phyloP scores from a whole-genome alignment of 2,113 vertebrate species.

The Dicerorhinus sumatrensis region DNA sequence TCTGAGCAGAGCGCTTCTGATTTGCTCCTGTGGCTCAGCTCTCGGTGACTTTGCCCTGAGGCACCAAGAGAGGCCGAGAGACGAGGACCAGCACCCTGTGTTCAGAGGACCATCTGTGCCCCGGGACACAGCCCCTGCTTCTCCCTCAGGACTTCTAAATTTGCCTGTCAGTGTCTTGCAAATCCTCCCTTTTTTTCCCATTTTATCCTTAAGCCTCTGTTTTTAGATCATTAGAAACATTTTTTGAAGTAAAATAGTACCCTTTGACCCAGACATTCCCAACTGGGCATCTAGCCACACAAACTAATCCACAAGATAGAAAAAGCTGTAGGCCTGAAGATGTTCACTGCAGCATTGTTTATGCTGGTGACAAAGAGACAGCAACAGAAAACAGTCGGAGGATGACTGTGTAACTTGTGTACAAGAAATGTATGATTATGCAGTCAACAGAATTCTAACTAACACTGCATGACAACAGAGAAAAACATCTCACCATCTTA shows the following conservation, averaged over 20 bases:
- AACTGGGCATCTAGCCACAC: neutral
- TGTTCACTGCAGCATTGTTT: neutral
- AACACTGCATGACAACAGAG: neutral
- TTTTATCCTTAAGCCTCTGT: neutral
- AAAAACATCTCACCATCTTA: neutral
- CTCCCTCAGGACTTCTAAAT: neutral
- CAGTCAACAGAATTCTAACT: neutral
- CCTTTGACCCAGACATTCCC: constrained; percentile 1
- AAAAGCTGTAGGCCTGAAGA: neutral
- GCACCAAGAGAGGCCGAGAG: neutral
- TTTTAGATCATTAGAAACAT: neutral
- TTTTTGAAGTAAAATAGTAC: neutral
- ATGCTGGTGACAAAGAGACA: neutral
- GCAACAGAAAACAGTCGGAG: neutral
- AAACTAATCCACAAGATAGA: neutral
- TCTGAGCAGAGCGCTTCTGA: rapidly evolving
- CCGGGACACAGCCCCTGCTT: neutral
- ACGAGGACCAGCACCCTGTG: neutral
- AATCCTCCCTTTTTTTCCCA: neutral
- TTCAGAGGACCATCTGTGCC: neutral
- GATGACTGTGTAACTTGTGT: too few relatives aligned
- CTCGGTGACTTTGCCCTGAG: neutral
- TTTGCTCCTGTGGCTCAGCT: rapidly evolving
- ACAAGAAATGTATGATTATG: neutral
- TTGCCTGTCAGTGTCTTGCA: neutral